Evolutionary conservation across 2,888 invertebrate genomes (phyloP), one percentile per base, ranked within the genome.

Genomic region (Chrysina gloriosa): DNA sequence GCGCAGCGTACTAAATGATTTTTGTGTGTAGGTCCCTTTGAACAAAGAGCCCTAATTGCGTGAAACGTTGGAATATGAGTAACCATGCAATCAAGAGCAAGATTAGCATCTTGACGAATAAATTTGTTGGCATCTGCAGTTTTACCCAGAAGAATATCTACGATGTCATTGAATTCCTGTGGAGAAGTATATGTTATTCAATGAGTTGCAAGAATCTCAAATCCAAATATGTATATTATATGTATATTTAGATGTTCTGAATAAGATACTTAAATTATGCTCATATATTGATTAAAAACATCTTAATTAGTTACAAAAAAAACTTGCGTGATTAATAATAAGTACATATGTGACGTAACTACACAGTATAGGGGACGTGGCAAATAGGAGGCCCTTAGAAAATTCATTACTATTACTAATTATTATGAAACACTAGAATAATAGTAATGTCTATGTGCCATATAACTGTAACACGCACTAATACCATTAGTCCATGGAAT

Each of bases 41-140:
- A 67, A 71, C 86, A 86, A 4, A 89, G 78, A 0, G 87, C 85
- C 19, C 87, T 81, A 71, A 88, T 82, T 0, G 86, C 82, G 72
- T 87, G 87, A 42, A 83, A 83, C n/a, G 88, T 85, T 2, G 89
- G 87, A 0, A 90, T 88, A 71, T 86, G 85, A 65, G 89, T 89
- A 3, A 92, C 89, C 83, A 93, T 87, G 34, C 86, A 85, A 73
- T 89, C 89, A 47, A 94, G 83, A 0, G 92, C 89, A 56, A 89
- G 83, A 78, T 92, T 91, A 23, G 92, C 90, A 65, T 93, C 93
- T 69, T 91, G 89, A 4, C 91, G 85, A 72, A 94, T 91, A 72
- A 92, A 90, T 63, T 88, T 89, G 77, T 89, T 91, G 74, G 88
- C 89, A 79, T 93, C 92, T 48, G 92, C 90, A 0, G 90, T 89